Base-by-base conservation (phyloP, 2,797 vertebrate species). In the Siniperca undulata region DNA sequence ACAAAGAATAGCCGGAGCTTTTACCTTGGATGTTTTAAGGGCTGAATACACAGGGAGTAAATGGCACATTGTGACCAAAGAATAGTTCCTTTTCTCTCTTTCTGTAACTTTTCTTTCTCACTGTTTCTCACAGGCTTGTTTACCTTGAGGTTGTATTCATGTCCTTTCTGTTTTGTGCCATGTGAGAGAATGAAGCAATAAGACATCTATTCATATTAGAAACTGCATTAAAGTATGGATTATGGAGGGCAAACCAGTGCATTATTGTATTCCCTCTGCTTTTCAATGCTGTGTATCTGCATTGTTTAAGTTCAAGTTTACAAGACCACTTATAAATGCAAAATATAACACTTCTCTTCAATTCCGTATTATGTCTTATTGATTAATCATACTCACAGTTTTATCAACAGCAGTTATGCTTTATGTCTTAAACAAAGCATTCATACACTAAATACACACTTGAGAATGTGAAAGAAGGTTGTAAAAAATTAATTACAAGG, bases 11-110 rank as follows among this genome's bases (percentile, higher is more conserved):
- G 27, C 34, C 7, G 3, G 20, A 34, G 80, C 48, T 81, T 88
- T 92, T 79, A 89, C 77, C 77, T 86, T 89, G 87, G 74, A 55
- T 46, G 80, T 61, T 64, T 86, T 70, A 62, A 81, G 3, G 42
- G 27, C 1, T 56, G 68, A 82, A 82, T 42, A 67, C 40, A 46
- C 1, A 27, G 20, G 10, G 59, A 55, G 70, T 80, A 69, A 82
- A 87, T 42, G 34, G 56, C 7, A 52, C 53, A 77, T 61, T 86
- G 78, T 79, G 52, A 77, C 46, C 22, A 78, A 42, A 80, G 59
- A 84, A 80, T 66, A 58, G 40, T 44, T 53, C 22, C 11, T 82
- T 27, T 72, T 75, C 38, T 80, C 55, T 75, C 56, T 42, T 58
- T 85, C 53, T 78, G 10, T 34, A 71, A 62, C 50, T 71, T 69